Evolutionary conservation across 1,140 invertebrate species (phyloP), one percentile per base, ranked within the genome.

Genomic region (Drusus annulatus): DNA sequence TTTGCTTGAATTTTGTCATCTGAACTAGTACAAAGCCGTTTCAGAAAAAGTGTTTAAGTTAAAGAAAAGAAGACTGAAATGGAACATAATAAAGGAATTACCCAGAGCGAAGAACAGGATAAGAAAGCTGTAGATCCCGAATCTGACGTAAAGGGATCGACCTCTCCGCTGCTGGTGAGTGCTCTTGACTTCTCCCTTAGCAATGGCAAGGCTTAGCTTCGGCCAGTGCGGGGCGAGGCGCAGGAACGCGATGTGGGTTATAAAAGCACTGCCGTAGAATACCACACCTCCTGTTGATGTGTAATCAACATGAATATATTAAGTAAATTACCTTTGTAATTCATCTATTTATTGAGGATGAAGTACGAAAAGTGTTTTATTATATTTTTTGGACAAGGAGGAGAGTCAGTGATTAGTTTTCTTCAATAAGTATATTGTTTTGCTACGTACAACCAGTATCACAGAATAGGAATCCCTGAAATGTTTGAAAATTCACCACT

Each of bases 221-320:
- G 81, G 79, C 81, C 81, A 83, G 3, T 21, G 31, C 3, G 69
- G 68, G 7, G 81, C 81, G 36, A 83, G 75, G 15, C 79, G 65
- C 6, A 83, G 58, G 60, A 83, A 83, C 15, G 77, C 6, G 16
- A 83, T 25, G 16, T 71, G 31, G 5, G 74, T 60, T 16, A 78
- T 3, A 15, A 60, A 56, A 13, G 81, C 80, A 45, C 75, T 80
- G 2, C 16, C 52, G 60, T 80, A 80, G 69, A 80, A 83, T 2
- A 78, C 76, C 1, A 73, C 7, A 17, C 76, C 65, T 8, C 50
- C 81, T 83, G 60, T 4, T 45, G 36, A 2, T 45, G 36, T 60
- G 76, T 17, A 23, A 19, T 77, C 15, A 60, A 58, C 45, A 4
- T 19, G 23, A 21, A 3, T 1, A 54, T n/a, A 54, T 7, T 3